These are phyloP conservation scores for Chaenogobius annularis DNA, from an alignment of 2,113 vertebrate genomes.

Conservation along the genomic window DNA sequence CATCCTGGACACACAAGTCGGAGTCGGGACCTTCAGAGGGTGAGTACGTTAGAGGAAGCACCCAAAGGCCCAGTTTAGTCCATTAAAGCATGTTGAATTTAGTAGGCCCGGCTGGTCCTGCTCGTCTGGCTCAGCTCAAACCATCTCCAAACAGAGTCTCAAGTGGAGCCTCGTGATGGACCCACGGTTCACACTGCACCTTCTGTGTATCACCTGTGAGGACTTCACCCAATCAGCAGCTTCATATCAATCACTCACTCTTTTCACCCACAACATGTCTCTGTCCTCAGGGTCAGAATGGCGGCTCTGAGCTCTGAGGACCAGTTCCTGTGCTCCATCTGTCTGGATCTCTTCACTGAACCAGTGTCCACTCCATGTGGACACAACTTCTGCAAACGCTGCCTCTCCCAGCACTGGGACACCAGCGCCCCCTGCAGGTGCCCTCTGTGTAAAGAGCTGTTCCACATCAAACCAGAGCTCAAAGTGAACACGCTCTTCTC, in stretches of 20 bases:
- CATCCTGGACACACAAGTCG: too few species aligned
- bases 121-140: too few species aligned
- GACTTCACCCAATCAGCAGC: background rate
- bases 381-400: background rate
- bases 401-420: slow-evolving; percentile 18
- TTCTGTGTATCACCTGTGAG: background rate
- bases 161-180: too few species aligned
- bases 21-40: too few species aligned
- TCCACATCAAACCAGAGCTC: background rate
- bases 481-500: slow-evolving; percentile 24
- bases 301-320: slow-evolving; percentile 9
- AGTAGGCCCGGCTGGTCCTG: too few species aligned
- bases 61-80: too few species aligned
- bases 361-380: slow-evolving; percentile 4
- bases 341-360: background rate
- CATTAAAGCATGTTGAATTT: too few species aligned
- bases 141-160: too few species aligned
- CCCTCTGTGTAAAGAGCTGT: slow-evolving; percentile 20
- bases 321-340: slow-evolving; percentile 8
- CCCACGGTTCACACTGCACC: too few species aligned
- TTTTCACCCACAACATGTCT: background rate
- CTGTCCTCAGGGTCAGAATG: slow-evolving; percentile 3
- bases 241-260: background rate
- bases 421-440: slow-evolving; percentile 12
- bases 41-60: too few species aligned